phyloP scores from a whole-genome alignment of 2,888 invertebrate species.

The Lepidocyrtinus sp. region DNA sequence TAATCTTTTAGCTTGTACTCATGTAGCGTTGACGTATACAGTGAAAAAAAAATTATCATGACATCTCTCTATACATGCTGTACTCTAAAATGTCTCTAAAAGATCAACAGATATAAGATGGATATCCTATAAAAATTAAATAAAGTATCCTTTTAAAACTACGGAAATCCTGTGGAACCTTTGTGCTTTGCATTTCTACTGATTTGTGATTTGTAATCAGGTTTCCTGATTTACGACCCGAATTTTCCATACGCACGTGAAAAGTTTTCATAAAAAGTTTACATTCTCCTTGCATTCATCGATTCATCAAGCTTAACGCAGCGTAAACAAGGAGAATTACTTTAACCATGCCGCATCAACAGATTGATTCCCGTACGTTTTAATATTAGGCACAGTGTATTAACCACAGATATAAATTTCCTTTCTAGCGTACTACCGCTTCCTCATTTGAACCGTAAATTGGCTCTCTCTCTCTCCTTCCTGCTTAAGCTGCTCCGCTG shows the following conservation, averaged over 20 bases:
- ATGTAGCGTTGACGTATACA: conserved; percentile 5
- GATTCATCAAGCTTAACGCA: conserved; percentile 21
- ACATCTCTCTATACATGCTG: conserved; percentile 13
- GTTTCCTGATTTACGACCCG: too few relatives aligned
- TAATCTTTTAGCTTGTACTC: conserved; percentile 10
- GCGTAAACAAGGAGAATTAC: conserved; percentile 37
- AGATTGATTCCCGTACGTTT: conserved; percentile 31
- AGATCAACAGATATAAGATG: not conserved
- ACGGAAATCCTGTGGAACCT: too few relatives aligned
- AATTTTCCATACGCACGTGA: too few relatives aligned
- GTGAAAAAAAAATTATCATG: conserved; percentile 4
- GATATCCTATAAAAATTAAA: conserved; percentile 34
- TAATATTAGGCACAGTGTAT: not conserved
- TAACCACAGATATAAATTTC: not conserved
- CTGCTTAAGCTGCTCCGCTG: not conserved
- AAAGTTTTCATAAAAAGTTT: too few relatives aligned
- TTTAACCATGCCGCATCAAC: conserved; percentile 28
- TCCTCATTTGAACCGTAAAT: conserved; percentile 52
- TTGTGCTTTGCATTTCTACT: too few relatives aligned
- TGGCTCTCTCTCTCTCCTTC: conserved; percentile 43
- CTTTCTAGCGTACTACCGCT: conserved; percentile 1
- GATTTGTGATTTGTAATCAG: too few relatives aligned
- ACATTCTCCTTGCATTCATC: too few relatives aligned
- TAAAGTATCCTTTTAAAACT: conserved; percentile 52
- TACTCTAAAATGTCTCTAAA: conserved; percentile 12